A percentile compares a stretch with the other conserved stretches of the same genome.
These are phyloP conservation scores for Hirtodrosophila confusa DNA, from an alignment of 2,888 invertebrate species.

Conservation along the genomic window DNA sequence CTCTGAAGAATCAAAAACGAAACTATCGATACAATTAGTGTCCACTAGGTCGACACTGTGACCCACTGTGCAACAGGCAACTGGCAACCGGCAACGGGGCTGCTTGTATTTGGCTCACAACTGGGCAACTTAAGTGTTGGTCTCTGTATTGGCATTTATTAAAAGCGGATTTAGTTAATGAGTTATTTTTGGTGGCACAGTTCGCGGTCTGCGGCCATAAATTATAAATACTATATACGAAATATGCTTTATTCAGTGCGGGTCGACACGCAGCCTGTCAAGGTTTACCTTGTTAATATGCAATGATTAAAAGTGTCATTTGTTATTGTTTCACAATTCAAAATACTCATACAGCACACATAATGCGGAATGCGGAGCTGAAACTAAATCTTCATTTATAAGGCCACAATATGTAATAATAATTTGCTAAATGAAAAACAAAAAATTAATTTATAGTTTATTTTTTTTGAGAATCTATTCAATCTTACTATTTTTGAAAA, in stretches of 20 bases:
- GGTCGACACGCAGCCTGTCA: slow-evolving; percentile 46
- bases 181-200: slow-evolving; percentile 73
- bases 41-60: too few relatives aligned
- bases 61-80: too few relatives aligned
- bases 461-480: not conserved
- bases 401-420: not conserved
- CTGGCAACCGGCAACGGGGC: slow-evolving; percentile 8
- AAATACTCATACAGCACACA: not conserved
- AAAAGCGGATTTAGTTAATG: slow-evolving; percentile 81
- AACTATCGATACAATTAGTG: too few relatives aligned
- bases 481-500: too few relatives aligned
- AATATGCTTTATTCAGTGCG: slow-evolving; percentile 45
- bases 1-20: too few relatives aligned
- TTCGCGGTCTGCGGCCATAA: slow-evolving; percentile 66
- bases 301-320: slow-evolving; percentile 79
- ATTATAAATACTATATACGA: slow-evolving; percentile 40
- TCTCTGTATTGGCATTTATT: slow-evolving; percentile 71
- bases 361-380: slow-evolving; percentile 23
- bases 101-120: slow-evolving; percentile 3
- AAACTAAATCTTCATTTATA: slow-evolving; percentile 20
- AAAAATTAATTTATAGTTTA: not conserved
- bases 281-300: slow-evolving; percentile 73
- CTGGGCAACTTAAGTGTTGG: slow-evolving; percentile 30
- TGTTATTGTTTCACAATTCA: slow-evolving; percentile 59
- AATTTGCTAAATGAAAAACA: too few relatives aligned